Base-by-base conservation (phyloP, 2,797 vertebrate genomes). In the Podarcis siculus region DNA sequence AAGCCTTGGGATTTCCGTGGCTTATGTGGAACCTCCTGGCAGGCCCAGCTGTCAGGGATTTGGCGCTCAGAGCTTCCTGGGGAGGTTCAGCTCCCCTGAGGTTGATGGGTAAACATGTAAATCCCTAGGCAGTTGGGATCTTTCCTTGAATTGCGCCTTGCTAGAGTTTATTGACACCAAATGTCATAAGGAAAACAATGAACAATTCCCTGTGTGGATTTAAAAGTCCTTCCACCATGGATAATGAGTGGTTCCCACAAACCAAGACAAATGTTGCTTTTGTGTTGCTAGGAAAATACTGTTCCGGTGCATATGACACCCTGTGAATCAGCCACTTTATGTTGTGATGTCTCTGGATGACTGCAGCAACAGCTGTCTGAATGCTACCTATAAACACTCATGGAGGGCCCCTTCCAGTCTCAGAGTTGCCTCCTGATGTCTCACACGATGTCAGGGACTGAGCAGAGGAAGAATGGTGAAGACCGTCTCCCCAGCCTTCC, bases 21-120 rank as follows among this genome's bases (percentile, higher is more conserved):
- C 55, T 85, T 42, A 6, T 19, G 6, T 73, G 61, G 77, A 87
- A 87, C 93, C 90, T 92, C 94, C 94, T 92, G 93, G 89, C 89
- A 82, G 86, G 82, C 89, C 80, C 89, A 87, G 83, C 83, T 95
- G 90, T 27, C 89, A 88, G 12, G 69, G 89, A 27, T 67, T 32
- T 75, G 1, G 55, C 82, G 2, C 78, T 75, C 82, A 3, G 81
- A 93, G 66, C 77, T 85, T 75, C 88, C 87, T 83, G 39, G 49
- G 0, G 0, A 73, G 49, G 25, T 25, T n/a, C 7, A 49, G 86
- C 76, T 92, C 75, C 86, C 77, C 71, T 72, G 80, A 78, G 71
- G 55, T 61, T 1, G 55, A 3, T 19, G 10, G 73, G 77, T 58
- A 91, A 69, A 75, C 64, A 37, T 3, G 25, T 10, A 76, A 37